phyloP scores from a whole-genome alignment of 2,797 vertebrate genomes.

The Galagoides demidoff region DNA sequence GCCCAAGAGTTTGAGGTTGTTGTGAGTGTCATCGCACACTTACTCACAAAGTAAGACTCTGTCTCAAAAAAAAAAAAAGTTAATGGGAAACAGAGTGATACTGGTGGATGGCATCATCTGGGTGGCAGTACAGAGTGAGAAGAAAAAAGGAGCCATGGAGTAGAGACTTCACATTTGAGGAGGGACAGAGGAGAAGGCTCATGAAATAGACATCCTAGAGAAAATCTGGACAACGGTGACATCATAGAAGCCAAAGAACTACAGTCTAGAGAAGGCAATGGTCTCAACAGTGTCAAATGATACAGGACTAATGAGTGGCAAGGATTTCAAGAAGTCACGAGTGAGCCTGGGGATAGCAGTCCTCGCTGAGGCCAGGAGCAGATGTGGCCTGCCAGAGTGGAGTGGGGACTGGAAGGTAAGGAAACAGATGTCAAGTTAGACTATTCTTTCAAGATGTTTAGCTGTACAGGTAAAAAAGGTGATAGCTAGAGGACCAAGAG shows the following conservation, averaged over 20 bases:
- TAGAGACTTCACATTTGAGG: neutral
- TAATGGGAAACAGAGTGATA: neutral
- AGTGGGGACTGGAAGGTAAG: neutral
- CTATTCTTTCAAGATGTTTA: neutral
- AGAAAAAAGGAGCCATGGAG: neutral
- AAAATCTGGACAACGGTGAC: neutral
- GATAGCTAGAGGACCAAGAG: neutral
- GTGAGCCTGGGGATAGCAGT: neutral
- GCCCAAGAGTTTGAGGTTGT: too few relatives aligned
- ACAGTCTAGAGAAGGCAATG: neutral
- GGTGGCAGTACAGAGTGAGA: neutral
- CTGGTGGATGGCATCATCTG: neutral
- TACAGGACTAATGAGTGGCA: neutral
- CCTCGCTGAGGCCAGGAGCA: neutral
- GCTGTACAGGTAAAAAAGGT: neutral
- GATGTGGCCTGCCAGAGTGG: neutral
- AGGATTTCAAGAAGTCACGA: neutral
- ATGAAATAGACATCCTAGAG: neutral
- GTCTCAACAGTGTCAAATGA: neutral
- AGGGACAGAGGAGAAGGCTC: neutral
- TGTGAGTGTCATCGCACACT: too few relatives aligned
- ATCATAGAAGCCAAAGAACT: neutral
- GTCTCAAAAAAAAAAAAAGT: too few relatives aligned
- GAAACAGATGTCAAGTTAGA: neutral
- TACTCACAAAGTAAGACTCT: too few relatives aligned